phyloP scores from a whole-genome alignment of 2,888 invertebrate genomes.

The Drosophila merina region DNA sequence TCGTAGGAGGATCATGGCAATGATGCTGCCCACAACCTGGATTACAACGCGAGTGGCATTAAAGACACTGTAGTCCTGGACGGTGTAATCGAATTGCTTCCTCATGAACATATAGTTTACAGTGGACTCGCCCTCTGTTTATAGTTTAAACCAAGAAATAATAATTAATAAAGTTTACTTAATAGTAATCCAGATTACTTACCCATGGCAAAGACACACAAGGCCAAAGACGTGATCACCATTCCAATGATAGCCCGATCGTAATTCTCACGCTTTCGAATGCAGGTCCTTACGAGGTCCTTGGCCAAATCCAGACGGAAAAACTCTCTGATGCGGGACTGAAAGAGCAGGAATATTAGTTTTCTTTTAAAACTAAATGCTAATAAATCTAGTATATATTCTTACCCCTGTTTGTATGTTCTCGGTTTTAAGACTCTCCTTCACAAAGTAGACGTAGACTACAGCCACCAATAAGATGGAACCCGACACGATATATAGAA shows the following conservation, averaged over 20 bases:
- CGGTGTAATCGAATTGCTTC: slow-evolving; percentile 81
- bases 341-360: not conserved
- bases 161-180: not conserved
- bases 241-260: slow-evolving; percentile 83
- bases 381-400: too few relatives aligned
- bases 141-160: not conserved
- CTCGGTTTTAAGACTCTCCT: slow-evolving; percentile 79
- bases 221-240: slow-evolving; percentile 79
- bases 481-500: slow-evolving; percentile 76
- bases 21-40: slow-evolving; percentile 86
- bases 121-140: slow-evolving; percentile 77
- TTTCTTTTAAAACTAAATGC: too few relatives aligned
- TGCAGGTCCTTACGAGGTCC: slow-evolving; percentile 81
- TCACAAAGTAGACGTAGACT: slow-evolving; percentile 78
- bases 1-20: slow-evolving; percentile 86
- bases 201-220: slow-evolving; percentile 81
- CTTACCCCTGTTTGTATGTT: slow-evolving; percentile 64
- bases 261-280: slow-evolving; percentile 79
- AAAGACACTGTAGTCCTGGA: slow-evolving; percentile 80
- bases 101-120: slow-evolving; percentile 85
- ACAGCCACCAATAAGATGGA: slow-evolving; percentile 68
- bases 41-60: slow-evolving; percentile 85
- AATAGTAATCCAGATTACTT: not conserved
- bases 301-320: slow-evolving; percentile 81
- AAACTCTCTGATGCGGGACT: slow-evolving; percentile 78